phyloP scores from a whole-genome alignment of 2,797 vertebrate species.

The Pachyuromys duprasi region DNA sequence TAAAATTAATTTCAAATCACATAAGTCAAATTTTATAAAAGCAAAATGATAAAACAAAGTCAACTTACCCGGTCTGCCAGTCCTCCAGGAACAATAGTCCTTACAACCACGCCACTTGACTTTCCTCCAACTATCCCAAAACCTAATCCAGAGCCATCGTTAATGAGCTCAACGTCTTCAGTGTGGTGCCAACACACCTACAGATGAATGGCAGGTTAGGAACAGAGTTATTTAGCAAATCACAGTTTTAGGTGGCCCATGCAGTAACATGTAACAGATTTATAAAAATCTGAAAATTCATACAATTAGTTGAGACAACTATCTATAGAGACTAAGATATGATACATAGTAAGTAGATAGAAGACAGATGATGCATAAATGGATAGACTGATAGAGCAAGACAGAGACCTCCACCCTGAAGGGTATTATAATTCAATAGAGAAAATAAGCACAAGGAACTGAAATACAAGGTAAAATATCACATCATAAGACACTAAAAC shows the following conservation, averaged over 20 bases:
- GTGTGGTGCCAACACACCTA: slow-evolving; percentile 93
- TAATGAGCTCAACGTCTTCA: slow-evolving; percentile 95
- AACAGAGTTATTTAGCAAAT: neutral
- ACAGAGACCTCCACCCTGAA: neutral
- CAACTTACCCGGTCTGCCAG: slow-evolving; percentile 92
- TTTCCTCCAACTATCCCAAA: slow-evolving; percentile 98
- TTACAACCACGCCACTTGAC: slow-evolving; percentile 93
- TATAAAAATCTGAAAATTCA: neutral
- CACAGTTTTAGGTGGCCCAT: neutral
- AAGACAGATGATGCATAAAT: neutral
- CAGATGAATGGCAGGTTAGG: slow-evolving; percentile 66
- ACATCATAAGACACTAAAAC: neutral
- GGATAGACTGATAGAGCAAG: neutral
- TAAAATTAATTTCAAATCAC: slow-evolving; percentile 52
- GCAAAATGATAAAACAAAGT: slow-evolving; percentile 79
- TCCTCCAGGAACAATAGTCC: slow-evolving; percentile 94
- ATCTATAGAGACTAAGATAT: neutral
- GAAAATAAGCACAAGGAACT: slow-evolving; percentile 33
- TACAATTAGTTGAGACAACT: slow-evolving; percentile 18
- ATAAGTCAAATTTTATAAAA: slow-evolving; percentile 69
- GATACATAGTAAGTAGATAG: neutral
- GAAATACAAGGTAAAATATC: neutral
- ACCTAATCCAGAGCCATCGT: slow-evolving; percentile 96
- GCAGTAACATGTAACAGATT: neutral
- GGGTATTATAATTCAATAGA: neutral